Conservation (phyloP, 2,888 invertebrate species). For the Nephrotoma flavescens region DNA sequence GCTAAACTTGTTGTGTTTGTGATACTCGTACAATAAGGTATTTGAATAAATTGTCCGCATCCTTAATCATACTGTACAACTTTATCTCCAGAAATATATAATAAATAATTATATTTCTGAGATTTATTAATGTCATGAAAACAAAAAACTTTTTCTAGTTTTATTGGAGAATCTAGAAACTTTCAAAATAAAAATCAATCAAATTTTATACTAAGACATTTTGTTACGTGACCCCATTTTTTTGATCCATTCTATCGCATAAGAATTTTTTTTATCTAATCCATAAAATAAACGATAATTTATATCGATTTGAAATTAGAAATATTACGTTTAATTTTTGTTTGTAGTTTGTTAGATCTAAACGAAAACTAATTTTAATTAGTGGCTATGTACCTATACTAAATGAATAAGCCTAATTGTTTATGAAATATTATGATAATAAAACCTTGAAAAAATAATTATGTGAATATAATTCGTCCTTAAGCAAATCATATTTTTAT, state of each 20-base stretch:
- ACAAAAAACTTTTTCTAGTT: neutral
- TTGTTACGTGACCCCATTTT: neutral
- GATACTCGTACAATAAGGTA: neutral
- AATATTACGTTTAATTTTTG: neutral
- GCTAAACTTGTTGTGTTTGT: neutral
- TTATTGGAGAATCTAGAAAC: neutral
- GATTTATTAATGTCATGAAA: neutral
- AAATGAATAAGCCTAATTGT: too few relatives aligned
- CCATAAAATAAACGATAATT: neutral
- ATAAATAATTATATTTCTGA: neutral
- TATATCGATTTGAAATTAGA: neutral
- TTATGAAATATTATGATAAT: too few relatives aligned
- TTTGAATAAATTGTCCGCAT: neutral
- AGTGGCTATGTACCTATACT: neutral
- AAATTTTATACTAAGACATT: neutral
- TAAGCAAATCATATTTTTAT: neutral
- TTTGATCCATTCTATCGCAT: neutral
- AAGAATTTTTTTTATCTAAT: neutral
- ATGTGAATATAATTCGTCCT: neutral
- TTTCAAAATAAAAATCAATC: neutral
- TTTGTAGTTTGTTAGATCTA: neutral
- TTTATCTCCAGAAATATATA: neutral
- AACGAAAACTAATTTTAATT: neutral
- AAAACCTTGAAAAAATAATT: neutral
- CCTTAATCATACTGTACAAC: neutral